These are phyloP conservation scores for Euura lappo DNA, from an alignment of 1,140 invertebrate genomes.

Conservation along the genomic window DNA sequence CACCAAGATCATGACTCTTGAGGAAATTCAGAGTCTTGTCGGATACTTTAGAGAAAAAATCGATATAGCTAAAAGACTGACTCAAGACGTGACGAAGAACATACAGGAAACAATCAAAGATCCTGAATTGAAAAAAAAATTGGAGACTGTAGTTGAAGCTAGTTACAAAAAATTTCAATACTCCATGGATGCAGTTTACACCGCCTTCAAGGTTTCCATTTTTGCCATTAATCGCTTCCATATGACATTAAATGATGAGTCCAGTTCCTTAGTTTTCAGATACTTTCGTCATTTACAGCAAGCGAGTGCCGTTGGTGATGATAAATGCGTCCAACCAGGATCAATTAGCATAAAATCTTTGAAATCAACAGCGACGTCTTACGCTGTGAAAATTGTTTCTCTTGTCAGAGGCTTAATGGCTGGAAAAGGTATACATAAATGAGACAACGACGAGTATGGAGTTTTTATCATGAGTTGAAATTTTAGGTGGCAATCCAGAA, in stretches of 20 bases:
- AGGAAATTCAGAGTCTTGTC: conserved; percentile 19
- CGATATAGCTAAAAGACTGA: conserved; percentile 12
- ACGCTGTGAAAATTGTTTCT: not conserved
- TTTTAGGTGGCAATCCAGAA: not conserved
- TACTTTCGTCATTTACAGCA: not conserved
- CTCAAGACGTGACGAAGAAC: conserved; percentile 15
- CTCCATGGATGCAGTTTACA: not conserved
- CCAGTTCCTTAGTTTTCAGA: not conserved
- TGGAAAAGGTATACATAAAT: not conserved
- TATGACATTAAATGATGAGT: not conserved
- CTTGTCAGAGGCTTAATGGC: not conserved
- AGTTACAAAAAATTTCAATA: not conserved
- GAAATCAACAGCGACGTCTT: not conserved
- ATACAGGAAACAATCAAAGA: conserved; percentile 8
- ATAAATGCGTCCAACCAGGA: not conserved
- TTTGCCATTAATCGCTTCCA: not conserved
- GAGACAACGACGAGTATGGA: not conserved
- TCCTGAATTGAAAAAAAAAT: not conserved
- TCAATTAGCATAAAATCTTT: not conserved
- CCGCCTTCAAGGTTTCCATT: not conserved
- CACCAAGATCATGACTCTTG: conserved; percentile 15
- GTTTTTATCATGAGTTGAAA: not conserved
- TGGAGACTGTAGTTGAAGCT: not conserved
- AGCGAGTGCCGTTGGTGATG: not conserved
- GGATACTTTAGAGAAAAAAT: conserved; percentile 22